Percentiles rank a stretch among this genome's conserved stretches.
Conservation (phyloP, 2,888 invertebrate genomes). For the Eurytoma adleriae region DNA sequence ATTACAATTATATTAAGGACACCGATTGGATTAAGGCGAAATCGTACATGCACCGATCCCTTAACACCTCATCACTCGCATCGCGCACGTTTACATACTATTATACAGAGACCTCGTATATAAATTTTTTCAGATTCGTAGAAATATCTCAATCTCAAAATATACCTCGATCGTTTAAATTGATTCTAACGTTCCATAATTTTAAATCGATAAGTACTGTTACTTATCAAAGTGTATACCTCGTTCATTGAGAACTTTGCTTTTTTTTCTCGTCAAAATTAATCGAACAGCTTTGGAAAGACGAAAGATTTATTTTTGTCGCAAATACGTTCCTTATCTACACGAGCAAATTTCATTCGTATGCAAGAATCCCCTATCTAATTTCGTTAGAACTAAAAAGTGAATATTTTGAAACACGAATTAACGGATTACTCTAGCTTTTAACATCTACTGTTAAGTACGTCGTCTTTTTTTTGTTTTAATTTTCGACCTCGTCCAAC, state of each 20-base stretch:
- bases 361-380: slow-evolving; percentile 8
- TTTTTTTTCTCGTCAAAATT: not conserved
- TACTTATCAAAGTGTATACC: too few relatives aligned
- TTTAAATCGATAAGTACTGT: too few relatives aligned
- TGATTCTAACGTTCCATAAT: too few relatives aligned
- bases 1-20: slow-evolving; percentile 50
- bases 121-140: slow-evolving; percentile 25
- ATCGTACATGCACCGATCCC: slow-evolving; percentile 32
- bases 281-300: not conserved
- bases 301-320: too few relatives aligned
- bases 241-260: not conserved
- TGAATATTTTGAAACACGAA: not conserved
- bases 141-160: slow-evolving; percentile 28
- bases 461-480: not conserved
- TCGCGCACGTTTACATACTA: slow-evolving; percentile 3
- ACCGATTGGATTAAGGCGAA: slow-evolving; percentile 60
- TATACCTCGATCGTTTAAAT: not conserved
- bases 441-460: slow-evolving; percentile 19
- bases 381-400: not conserved
- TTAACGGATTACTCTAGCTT: not conserved
- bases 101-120: slow-evolving; percentile 16
- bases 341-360: not conserved
- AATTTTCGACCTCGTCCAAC: not conserved
- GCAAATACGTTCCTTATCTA: not conserved
- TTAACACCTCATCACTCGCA: slow-evolving; percentile 5